phyloP scores from a whole-genome alignment of 2,113 vertebrate genomes.

The Myxocyprinus asiaticus region DNA sequence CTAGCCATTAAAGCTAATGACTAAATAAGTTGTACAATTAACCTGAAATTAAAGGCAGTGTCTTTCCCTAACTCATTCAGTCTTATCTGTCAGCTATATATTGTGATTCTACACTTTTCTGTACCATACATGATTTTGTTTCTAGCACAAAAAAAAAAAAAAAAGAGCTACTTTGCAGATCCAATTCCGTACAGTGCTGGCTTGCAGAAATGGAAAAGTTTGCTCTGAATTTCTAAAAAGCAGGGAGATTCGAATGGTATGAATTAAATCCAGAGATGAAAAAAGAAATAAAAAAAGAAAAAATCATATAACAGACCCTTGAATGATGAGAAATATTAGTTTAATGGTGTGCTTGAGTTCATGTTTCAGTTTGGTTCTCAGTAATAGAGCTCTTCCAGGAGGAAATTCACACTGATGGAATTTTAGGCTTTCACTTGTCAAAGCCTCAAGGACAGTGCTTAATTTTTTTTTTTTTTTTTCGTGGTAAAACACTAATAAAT shows the following conservation, averaged over 20 bases:
- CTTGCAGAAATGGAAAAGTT: conserved; percentile 56
- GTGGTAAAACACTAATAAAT: conserved; percentile 3
- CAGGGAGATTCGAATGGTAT: conserved; percentile 38
- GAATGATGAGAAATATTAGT: conserved; percentile 45
- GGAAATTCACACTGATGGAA: conserved; percentile 9
- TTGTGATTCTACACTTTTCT: too few relatives aligned
- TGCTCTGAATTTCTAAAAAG: conserved; percentile 46
- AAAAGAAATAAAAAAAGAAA: not conserved
- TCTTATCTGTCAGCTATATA: too few relatives aligned
- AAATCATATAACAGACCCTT: conserved; percentile 30
- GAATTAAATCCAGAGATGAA: conserved; percentile 43
- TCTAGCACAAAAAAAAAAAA: too few relatives aligned
- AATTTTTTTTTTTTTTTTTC: not conserved
- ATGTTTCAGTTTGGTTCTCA: conserved; percentile 3
- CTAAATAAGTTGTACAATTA: too few relatives aligned
- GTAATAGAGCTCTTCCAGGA: not conserved
- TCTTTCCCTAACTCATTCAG: too few relatives aligned
- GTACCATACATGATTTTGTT: too few relatives aligned
- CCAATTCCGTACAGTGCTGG: conserved; percentile 38
- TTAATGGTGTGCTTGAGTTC: conserved; percentile 23
- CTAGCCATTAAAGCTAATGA: too few relatives aligned
- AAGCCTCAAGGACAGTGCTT: not conserved
- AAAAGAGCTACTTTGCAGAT: conserved; percentile 36
- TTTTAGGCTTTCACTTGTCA: conserved; percentile 3
- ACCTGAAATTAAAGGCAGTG: too few relatives aligned